Evolutionary conservation across 1,140 invertebrate species (phyloP).

Genomic region (Ganaspis sp.): DNA sequence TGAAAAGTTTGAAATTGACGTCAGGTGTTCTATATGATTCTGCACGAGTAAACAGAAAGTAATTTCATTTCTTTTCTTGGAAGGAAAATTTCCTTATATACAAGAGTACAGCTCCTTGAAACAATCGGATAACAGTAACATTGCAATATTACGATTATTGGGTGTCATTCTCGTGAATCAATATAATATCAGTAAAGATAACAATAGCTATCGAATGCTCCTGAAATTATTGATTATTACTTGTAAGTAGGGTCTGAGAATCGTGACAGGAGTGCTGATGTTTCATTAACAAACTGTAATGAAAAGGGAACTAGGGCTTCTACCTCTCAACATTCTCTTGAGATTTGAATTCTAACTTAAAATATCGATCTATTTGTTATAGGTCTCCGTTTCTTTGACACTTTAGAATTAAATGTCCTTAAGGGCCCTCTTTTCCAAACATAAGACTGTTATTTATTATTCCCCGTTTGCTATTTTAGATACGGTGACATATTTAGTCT

Average conservation of each 20-base stretch:
- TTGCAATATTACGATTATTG: constrained; percentile 5
- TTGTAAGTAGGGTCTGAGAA: not conserved
- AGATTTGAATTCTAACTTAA: constrained; percentile 3
- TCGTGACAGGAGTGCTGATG: not conserved
- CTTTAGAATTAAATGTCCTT: constrained; percentile 9
- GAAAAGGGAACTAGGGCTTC: not conserved
- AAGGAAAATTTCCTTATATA: not conserved
- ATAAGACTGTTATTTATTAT: constrained; percentile 10
- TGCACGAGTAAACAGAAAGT: not conserved
- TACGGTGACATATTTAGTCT: not conserved
- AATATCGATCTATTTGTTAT: not conserved
- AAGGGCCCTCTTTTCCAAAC: not conserved
- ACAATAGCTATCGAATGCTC: constrained; percentile 44
- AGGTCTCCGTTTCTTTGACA: not conserved
- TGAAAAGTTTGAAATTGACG: too few species aligned
- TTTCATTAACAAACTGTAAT: constrained; percentile 24
- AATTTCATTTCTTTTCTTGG: not conserved
- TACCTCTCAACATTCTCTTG: constrained; percentile 9
- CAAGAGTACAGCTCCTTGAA: not conserved
- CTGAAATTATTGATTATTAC: constrained; percentile 48
- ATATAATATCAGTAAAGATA: constrained; percentile 50
- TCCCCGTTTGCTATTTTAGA: not conserved
- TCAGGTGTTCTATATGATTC: not conserved
- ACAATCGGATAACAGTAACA: not conserved
- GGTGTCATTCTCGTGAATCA: constrained; percentile 42